These are phyloP conservation scores for Hydraecia micacea DNA, from an alignment of 2,888 invertebrate genomes.

Conservation along the genomic window DNA sequence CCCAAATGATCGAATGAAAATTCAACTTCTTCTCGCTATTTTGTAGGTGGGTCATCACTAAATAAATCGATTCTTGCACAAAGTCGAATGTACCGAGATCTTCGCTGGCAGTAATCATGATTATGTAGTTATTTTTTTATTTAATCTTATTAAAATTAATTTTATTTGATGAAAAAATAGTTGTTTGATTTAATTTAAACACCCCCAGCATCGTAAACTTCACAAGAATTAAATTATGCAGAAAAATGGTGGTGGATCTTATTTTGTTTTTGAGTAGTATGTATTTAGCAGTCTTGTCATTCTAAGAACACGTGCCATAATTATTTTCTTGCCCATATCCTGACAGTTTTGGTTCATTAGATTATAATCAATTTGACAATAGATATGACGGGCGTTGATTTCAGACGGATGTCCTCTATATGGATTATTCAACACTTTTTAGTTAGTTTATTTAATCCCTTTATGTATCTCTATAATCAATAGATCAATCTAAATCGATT, in stretches of 20 bases:
- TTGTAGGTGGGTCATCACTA: neutral
- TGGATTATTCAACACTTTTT: neutral
- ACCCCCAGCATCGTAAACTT: too few species aligned
- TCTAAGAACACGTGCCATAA: too few species aligned
- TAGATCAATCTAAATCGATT: conserved; percentile 17
- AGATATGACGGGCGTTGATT: neutral
- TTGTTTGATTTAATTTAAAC: too few species aligned
- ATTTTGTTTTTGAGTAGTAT: too few species aligned
- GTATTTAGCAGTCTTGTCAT: too few species aligned
- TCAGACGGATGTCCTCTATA: neutral
- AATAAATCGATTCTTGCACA: neutral
- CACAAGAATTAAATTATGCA: too few species aligned
- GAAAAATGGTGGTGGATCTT: too few species aligned
- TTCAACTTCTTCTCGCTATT: neutral
- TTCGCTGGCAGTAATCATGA: too few species aligned
- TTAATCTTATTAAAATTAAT: too few species aligned
- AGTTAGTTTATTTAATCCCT: conserved; percentile 13
- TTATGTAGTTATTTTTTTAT: too few species aligned
- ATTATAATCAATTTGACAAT: conserved; percentile 5
- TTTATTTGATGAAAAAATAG: too few species aligned
- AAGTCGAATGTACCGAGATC: too few species aligned
- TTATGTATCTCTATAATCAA: neutral
- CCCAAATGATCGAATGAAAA: neutral
- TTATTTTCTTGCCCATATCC: neutral
- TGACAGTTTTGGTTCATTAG: conserved; percentile 4